These are phyloP conservation scores for Brotula barbata DNA, from an alignment of 2,797 vertebrate species.

Conservation along the genomic window DNA sequence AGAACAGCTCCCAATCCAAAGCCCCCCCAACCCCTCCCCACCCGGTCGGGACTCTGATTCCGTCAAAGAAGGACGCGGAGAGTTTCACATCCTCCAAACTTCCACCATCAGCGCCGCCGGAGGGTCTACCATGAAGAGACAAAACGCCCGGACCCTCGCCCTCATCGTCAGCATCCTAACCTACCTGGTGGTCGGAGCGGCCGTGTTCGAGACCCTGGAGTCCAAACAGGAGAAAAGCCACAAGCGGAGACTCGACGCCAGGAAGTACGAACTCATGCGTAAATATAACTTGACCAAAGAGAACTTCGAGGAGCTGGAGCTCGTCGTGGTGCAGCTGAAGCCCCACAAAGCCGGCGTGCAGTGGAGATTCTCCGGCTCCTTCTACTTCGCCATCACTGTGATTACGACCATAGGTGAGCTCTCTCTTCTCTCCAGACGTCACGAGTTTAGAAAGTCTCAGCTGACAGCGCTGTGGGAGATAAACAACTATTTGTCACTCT, in stretches of 20 bases:
- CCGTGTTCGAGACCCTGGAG: conserved; percentile 96
- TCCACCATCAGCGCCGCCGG: conserved; percentile 11
- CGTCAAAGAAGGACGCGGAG: conserved; percentile 49
- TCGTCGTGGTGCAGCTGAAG: conserved; percentile 91
- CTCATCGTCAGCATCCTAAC: conserved; percentile 98
- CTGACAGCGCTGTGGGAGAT: conserved; percentile 28
- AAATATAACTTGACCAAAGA: conserved; percentile 93
- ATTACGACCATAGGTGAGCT: conserved; percentile 96
- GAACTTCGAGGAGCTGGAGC: conserved; percentile 94
- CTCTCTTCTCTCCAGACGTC: not conserved
- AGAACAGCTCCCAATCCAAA: conserved; percentile 82
- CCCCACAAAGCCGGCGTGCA: conserved; percentile 96
- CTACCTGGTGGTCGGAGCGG: conserved; percentile 97
- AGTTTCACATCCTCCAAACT: not conserved
- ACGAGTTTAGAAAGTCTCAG: conserved; percentile 20
- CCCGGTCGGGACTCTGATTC: conserved; percentile 55
- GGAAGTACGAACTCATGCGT: conserved; percentile 88
- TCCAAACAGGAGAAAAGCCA: conserved; percentile 94
- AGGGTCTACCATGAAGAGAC: conserved; percentile 87
- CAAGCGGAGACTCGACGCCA: conserved; percentile 89
- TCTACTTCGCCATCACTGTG: conserved; percentile 99
- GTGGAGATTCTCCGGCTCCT: conserved; percentile 97
- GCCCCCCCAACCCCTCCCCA: too few species aligned
- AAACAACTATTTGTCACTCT: conserved; percentile 25
- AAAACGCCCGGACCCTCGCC: conserved; percentile 94